Percentiles rank a stretch among this genome's conserved stretches.
Conservation (phyloP, 2,888 invertebrate species). For the Uloborus plumipes region DNA sequence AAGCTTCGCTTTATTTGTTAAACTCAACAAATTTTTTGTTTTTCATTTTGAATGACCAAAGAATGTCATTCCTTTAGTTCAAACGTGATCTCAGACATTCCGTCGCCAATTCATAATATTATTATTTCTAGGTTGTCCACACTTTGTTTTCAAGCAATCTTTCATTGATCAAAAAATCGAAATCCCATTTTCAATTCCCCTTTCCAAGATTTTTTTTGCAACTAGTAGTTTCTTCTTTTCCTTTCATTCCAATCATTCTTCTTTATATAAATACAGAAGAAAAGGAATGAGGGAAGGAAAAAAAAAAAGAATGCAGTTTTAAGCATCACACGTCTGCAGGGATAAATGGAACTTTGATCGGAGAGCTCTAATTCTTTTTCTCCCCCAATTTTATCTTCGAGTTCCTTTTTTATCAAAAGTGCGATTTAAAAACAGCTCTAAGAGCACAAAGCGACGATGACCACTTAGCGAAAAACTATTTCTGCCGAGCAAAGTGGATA, state of each 20-base stretch:
- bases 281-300: not conserved
- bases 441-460: conserved; percentile 24
- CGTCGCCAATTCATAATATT: too few species aligned
- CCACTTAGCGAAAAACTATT: conserved; percentile 62
- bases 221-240: conserved; percentile 1
- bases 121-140: too few species aligned
- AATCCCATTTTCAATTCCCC: conserved; percentile 11
- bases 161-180: not conserved
- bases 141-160: not conserved
- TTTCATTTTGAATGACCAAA: too few species aligned
- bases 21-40: too few species aligned
- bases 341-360: conserved; percentile 64
- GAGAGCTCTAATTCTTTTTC: conserved; percentile 24
- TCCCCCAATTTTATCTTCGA: conserved; percentile 3
- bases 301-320: conserved; percentile 27
- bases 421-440: conserved; percentile 54
- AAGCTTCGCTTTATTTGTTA: too few species aligned
- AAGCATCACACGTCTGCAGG: conserved; percentile 60
- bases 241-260: conserved; percentile 6
- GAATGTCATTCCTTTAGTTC: too few species aligned
- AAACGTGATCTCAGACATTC: too few species aligned
- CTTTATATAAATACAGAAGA: conserved; percentile 3
- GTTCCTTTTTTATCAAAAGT: conserved; percentile 54
- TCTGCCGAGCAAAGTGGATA: conserved; percentile 59
- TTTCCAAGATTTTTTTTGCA: conserved; percentile 13